A percentile compares a stretch with the other conserved stretches of the same genome.
Evolutionary conservation across 2,888 invertebrate species (phyloP).

Genomic region (Emmelina monodactyla): DNA sequence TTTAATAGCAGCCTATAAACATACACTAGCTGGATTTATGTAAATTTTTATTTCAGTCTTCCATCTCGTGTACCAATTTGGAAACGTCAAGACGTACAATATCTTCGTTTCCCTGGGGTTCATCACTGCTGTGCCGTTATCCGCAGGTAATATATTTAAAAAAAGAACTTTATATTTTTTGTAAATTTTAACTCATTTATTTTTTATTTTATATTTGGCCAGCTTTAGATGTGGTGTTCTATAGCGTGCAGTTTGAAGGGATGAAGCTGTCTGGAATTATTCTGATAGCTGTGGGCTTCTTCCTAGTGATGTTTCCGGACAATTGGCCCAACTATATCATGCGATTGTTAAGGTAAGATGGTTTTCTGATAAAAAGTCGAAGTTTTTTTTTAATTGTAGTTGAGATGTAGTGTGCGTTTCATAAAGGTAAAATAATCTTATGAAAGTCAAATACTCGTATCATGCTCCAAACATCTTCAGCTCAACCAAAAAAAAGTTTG

Average conservation of each 20-base stretch:
- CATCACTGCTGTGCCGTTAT: conserved; percentile 92
- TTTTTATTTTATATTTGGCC: conserved; percentile 20
- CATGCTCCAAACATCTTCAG: no score
- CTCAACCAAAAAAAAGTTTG: no score
- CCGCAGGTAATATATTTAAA: conserved; percentile 94
- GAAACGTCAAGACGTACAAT: conserved; percentile 91
- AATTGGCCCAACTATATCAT: conserved; percentile 97
- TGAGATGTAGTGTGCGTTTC: no score
- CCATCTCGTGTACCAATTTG: conserved; percentile 93
- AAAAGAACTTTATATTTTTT: conserved; percentile 3
- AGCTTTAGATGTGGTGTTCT: conserved; percentile 88
- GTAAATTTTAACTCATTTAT: background rate
- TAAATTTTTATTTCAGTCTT: conserved; percentile 70
- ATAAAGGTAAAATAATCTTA: no score
- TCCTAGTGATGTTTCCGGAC: conserved; percentile 93
- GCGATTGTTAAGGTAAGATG: conserved; percentile 82
- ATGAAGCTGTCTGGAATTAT: conserved; percentile 97
- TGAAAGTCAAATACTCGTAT: no score
- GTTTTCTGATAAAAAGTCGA: no score
- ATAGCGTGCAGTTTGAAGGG: conserved; percentile 86
- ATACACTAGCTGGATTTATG: background rate
- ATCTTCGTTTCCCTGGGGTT: conserved; percentile 94
- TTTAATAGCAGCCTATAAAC: background rate
- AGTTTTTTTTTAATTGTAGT: no score
- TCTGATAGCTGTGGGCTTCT: conserved; percentile 88